These are phyloP conservation scores for Geothlypis trichas DNA, from an alignment of 2,113 vertebrate species.

Conservation along the genomic window DNA sequence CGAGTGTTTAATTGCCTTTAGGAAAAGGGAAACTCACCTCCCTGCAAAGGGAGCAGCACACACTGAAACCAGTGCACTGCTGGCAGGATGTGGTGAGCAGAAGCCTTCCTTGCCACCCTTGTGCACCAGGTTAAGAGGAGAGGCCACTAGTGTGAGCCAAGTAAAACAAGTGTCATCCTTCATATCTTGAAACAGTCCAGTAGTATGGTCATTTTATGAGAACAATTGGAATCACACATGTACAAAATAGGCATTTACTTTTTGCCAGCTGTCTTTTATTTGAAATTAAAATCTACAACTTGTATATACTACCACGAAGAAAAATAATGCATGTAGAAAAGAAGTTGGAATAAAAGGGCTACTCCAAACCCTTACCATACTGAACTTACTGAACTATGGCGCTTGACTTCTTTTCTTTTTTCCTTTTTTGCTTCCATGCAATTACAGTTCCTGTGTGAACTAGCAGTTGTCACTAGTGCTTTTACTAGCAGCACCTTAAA, in stretches of 20 bases:
- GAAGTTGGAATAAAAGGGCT: background rate
- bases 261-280: background rate
- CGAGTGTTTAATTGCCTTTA: background rate
- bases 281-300: background rate
- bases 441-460: background rate
- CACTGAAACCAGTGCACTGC: background rate
- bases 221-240: background rate
- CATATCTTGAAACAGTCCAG: background rate
- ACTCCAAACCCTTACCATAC: background rate
- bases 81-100: background rate
- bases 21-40: background rate
- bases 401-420: background rate
- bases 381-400: background rate
- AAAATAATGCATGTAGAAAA: background rate
- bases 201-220: background rate
- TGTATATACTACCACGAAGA: background rate
- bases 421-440: background rate
- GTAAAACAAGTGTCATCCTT: background rate
- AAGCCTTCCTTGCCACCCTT: background rate
- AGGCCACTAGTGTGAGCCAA: background rate
- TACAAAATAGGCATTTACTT: background rate
- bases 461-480: background rate
- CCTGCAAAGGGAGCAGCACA: background rate
- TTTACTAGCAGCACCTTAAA: background rate
- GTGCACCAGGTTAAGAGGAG: background rate